phyloP scores from a whole-genome alignment of 2,113 vertebrate genomes.

The Cromileptes altivelis region DNA sequence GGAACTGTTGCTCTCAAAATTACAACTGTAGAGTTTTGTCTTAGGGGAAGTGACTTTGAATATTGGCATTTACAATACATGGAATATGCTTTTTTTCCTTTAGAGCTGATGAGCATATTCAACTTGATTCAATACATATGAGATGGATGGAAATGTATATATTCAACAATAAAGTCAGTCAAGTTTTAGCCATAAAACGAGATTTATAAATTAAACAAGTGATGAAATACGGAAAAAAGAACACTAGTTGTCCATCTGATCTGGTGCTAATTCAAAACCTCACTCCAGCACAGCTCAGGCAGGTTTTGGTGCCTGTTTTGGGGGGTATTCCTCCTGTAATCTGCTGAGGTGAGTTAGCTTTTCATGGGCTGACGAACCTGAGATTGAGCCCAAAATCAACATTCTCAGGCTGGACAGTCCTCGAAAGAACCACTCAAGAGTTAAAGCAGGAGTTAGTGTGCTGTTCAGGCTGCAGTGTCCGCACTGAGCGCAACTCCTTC shows the following conservation, averaged over 20 bases:
- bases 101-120: not conserved
- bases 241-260: not conserved
- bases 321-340: slow-evolving; percentile 8
- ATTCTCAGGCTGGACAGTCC: slow-evolving; percentile 98
- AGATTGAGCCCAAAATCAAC: slow-evolving; percentile 91
- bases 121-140: not conserved
- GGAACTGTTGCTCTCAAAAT: slow-evolving; percentile 20
- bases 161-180: not conserved
- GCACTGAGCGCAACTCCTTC: not conserved
- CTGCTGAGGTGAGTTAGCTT: slow-evolving; percentile 79
- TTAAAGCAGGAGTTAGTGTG: not conserved
- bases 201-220: not conserved
- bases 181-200: not conserved
- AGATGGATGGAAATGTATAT: not conserved
- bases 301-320: not conserved
- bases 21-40: not conserved
- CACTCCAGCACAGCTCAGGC: not conserved
- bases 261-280: not conserved
- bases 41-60: not conserved
- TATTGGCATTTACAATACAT: not conserved
- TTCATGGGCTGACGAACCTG: slow-evolving; percentile 98
- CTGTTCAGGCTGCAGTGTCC: slow-evolving; percentile 6
- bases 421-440: slow-evolving; percentile 85
- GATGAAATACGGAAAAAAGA: not conserved
- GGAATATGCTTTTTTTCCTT: not conserved